Conservation (phyloP, 2,797 vertebrate genomes). For the Cynodonichthys magdalenae region DNA sequence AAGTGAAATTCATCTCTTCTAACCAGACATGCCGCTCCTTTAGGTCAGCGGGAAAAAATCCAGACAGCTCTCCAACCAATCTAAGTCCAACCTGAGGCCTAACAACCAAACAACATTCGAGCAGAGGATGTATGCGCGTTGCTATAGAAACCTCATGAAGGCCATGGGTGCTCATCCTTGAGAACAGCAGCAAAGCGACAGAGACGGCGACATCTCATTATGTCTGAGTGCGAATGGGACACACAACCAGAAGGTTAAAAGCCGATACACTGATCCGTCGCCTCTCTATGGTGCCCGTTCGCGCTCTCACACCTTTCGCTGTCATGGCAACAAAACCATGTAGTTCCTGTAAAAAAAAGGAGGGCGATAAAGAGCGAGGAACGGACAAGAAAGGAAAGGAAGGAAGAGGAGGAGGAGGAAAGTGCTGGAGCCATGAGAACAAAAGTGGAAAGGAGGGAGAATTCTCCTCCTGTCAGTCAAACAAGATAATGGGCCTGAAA, state of each 20-base stretch:
- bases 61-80: conserved; percentile 13
- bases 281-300: conserved; percentile 12
- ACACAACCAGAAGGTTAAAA: conserved; percentile 38
- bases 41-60: conserved; percentile 11
- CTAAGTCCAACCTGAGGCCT: conserved; percentile 4
- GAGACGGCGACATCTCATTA: conserved; percentile 17
- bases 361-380: conserved; percentile 5
- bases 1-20: not conserved
- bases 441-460: conserved; percentile 9
- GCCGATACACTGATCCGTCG: conserved; percentile 15
- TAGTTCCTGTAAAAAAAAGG: conserved; percentile 10
- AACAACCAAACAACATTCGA: conserved; percentile 19
- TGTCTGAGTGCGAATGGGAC: conserved; percentile 8
- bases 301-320: conserved; percentile 32
- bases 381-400: conserved; percentile 26
- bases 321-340: conserved; percentile 62
- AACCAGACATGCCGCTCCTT: not conserved
- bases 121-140: conserved; percentile 23
- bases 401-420: conserved; percentile 23
- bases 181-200: conserved; percentile 17
- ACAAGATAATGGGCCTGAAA: conserved; percentile 26
- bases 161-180: conserved; percentile 42
- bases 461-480: conserved; percentile 7
- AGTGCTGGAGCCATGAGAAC: conserved; percentile 28
- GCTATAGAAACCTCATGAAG: conserved; percentile 51